Percentiles rank a stretch among this genome's conserved stretches.
Conservation (phyloP, 2,888 invertebrate species). For the Chloroclysta siterata region DNA sequence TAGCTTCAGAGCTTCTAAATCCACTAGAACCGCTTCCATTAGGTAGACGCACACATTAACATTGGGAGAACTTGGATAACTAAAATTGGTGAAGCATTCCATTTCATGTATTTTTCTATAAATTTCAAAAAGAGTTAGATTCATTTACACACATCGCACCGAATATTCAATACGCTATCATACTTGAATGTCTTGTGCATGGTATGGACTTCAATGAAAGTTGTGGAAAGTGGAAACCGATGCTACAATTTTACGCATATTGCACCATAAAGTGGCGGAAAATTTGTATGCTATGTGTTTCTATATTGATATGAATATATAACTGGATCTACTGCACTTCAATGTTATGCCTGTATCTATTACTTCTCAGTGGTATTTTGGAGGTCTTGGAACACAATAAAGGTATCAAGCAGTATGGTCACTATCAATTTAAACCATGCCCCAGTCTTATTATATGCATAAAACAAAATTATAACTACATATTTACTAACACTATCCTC, state of each 20-base stretch:
- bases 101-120: conserved; percentile 11
- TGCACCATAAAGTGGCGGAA: conserved; percentile 37
- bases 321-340: conserved; percentile 27
- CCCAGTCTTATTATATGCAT: background rate
- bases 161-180: conserved; percentile 32
- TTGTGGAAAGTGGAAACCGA: conserved; percentile 38
- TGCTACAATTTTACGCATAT: conserved; percentile 39
- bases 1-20: conserved; percentile 15
- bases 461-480: too few relatives aligned
- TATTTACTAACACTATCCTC: too few relatives aligned
- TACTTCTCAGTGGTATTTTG: conserved; percentile 21
- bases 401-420: conserved; percentile 21
- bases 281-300: conserved; percentile 37
- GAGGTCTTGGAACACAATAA: conserved; percentile 21
- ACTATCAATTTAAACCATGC: conserved; percentile 4
- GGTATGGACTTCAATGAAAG: conserved; percentile 40
- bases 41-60: conserved; percentile 29
- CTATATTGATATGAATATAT: conserved; percentile 17
- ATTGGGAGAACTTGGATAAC: conserved; percentile 15
- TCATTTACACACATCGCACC: conserved; percentile 21
- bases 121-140: conserved; percentile 12
- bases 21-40: conserved; percentile 27
- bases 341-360: conserved; percentile 28
- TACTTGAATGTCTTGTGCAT: conserved; percentile 42
- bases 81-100: conserved; percentile 20